Evolutionary conservation across 2,888 invertebrate genomes (phyloP), one percentile per base, ranked within the genome.

Genomic region (Amblyjoppa proteus): DNA sequence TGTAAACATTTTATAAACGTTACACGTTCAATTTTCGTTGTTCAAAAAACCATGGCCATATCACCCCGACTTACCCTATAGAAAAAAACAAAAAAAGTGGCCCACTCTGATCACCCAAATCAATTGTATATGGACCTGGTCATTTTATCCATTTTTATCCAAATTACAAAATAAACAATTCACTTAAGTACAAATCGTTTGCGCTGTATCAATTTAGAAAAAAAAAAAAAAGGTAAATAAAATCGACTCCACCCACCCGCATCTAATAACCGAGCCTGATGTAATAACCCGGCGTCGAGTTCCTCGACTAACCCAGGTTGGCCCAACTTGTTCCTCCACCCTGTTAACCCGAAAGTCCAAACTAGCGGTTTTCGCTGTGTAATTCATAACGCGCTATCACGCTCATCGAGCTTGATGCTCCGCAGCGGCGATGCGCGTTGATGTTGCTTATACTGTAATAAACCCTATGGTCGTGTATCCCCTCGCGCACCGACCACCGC

Each of bases 371-470:
- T 86, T 81, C 78, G 78, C 79, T 76, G 87, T 68, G 87, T 87
- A 89, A 91, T 91, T 90, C 88, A 89, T 89, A 89, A 89, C 85
- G 81, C 81, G 88, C 88, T 88, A 91, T 91, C 88, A 89, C 86
- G 81, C 88, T 79, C 70, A 82, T 79, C 74, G 79, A 82, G 78
- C 13, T 3, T 20, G 68, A 78, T 20, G 49, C 31, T 61, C 16
- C 51, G 77, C 58, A 20, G 56, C 58, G 20, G 69, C 28, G 31
- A 34, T 68, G 45, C 58, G 56, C 34, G 28, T 31, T 38, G 69
- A 69, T 74, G 56, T 45, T 69, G 13, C 76, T 70, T 16, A 64
- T 49, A 49, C 61, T 61, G 61, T 28, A 31, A 28, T 9, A 13
- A 61, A 28, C 45, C 49, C 61, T 49, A 38, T 68, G 31, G 45